A percentile compares a stretch with the other conserved stretches of the same genome.
Conservation (phyloP, 2,888 invertebrate genomes). For the Drosophila cognata region DNA sequence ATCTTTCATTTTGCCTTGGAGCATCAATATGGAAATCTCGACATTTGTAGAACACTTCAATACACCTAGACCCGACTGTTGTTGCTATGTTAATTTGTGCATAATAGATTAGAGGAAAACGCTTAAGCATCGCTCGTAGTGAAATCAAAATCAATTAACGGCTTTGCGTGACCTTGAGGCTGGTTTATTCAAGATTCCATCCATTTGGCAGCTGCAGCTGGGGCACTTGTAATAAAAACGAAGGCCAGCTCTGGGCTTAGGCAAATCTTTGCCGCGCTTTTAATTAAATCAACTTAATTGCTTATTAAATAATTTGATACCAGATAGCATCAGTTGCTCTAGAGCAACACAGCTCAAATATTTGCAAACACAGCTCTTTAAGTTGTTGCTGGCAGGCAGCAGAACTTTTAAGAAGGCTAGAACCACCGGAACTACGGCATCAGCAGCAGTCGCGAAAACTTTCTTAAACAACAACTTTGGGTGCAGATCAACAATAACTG, state of each 20-base stretch:
- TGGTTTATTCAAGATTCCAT: not conserved
- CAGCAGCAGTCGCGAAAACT: conserved; percentile 33
- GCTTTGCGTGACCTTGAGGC: conserved; percentile 12
- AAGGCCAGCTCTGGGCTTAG: conserved; percentile 48
- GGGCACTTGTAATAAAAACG: conserved; percentile 10
- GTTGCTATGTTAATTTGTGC: conserved; percentile 1
- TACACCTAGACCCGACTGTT: not conserved
- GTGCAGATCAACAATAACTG: conserved; percentile 25
- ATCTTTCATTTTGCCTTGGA: not conserved
- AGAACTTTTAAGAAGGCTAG: conserved; percentile 30
- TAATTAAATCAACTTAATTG: conserved; percentile 67
- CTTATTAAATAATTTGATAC: conserved; percentile 67
- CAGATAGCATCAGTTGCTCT: conserved; percentile 23
- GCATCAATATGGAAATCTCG: not conserved
- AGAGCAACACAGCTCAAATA: conserved; percentile 35
- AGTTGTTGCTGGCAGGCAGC: conserved; percentile 10
- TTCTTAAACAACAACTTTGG: conserved; percentile 31
- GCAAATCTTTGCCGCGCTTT: conserved; percentile 49
- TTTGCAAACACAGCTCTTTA: conserved; percentile 38
- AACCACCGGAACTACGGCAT: not conserved
- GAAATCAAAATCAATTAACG: conserved; percentile 29
- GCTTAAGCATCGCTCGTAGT: conserved; percentile 3
- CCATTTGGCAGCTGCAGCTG: conserved; percentile 17
- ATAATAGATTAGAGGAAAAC: not conserved
- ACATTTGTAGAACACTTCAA: not conserved